Percentiles rank a stretch among this genome's conserved stretches.
phyloP scores from a whole-genome alignment of 2,113 vertebrate species.

The Puntigrus tetrazona region DNA sequence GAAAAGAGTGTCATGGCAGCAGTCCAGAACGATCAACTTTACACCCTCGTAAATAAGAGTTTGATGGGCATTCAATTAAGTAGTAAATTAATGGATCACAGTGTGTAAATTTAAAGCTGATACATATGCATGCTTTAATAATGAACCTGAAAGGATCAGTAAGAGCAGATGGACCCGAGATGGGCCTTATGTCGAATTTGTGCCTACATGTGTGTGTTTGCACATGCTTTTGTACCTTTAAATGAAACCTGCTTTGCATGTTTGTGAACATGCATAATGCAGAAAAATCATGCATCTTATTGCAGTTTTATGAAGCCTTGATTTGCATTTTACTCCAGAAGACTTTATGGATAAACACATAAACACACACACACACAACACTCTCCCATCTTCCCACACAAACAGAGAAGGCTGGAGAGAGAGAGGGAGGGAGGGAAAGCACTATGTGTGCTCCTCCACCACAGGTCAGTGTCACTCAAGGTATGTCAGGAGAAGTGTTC shows the following conservation, averaged over 20 bases:
- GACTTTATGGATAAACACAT: slow-evolving; percentile 63
- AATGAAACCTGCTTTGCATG: slow-evolving; percentile 34
- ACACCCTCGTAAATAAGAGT: slow-evolving; percentile 66
- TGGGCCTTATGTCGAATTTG: slow-evolving; percentile 26
- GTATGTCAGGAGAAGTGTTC: slow-evolving; percentile 11
- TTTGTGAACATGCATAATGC: slow-evolving; percentile 46
- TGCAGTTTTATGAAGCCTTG: slow-evolving; percentile 66
- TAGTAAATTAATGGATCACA: slow-evolving; percentile 71
- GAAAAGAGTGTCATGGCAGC: slow-evolving; percentile 24
- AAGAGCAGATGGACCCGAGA: slow-evolving; percentile 57
- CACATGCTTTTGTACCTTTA: slow-evolving; percentile 8
- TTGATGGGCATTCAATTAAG: slow-evolving; percentile 67
- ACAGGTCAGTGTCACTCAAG: background rate
- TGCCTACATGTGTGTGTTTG: background rate
- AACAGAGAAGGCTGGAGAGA: background rate
- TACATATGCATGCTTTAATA: slow-evolving; percentile 69
- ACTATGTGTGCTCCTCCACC: background rate
- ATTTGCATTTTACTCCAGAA: slow-evolving; percentile 67
- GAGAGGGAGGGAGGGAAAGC: background rate
- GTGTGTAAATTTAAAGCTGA: slow-evolving; percentile 63
- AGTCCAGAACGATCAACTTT: slow-evolving; percentile 46
- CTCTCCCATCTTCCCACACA: background rate
- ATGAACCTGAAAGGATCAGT: slow-evolving; percentile 57
- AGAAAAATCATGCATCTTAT: slow-evolving; percentile 55
- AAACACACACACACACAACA: background rate